phyloP scores from a whole-genome alignment of 1,140 invertebrate genomes.

The Drosophila ficusphila region DNA sequence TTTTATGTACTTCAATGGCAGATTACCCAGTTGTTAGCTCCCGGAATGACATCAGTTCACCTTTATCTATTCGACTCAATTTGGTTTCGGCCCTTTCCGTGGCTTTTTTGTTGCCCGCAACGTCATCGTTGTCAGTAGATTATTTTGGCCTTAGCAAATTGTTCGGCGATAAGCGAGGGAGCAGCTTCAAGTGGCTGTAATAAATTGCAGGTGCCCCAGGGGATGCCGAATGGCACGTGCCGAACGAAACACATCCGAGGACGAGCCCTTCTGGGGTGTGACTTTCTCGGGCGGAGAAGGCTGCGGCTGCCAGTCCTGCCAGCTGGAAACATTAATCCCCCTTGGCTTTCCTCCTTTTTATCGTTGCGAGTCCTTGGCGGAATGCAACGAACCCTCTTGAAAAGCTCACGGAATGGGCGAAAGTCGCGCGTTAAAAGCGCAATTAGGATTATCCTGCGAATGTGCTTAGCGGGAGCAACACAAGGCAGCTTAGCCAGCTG shows the following conservation, averaged over 20 bases:
- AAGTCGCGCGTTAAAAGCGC: conserved; percentile 33
- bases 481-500: conserved; percentile 23
- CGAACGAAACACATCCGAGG: conserved; percentile 2
- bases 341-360: conserved; percentile 1
- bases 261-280: conserved; percentile 10
- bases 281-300: conserved; percentile 28
- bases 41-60: neutral
- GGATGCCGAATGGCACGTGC: conserved; percentile 33
- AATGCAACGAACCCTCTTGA: conserved; percentile 60
- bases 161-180: conserved; percentile 36
- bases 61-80: conserved; percentile 8
- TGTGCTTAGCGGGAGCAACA: conserved; percentile 50
- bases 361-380: conserved; percentile 53
- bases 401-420: conserved; percentile 7
- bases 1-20: neutral
- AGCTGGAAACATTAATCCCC: conserved; percentile 39
- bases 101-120: neutral
- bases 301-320: conserved; percentile 33
- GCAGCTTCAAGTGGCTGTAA: conserved; percentile 40
- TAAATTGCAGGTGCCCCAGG: conserved; percentile 38
- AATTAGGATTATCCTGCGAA: conserved; percentile 67
- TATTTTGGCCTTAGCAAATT: conserved; percentile 35
- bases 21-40: neutral
- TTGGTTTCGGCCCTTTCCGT: neutral
- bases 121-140: conserved; percentile 39